These are phyloP conservation scores for Morpho deidamia DNA, from an alignment of 2,888 invertebrate genomes.

Conservation along the genomic window DNA sequence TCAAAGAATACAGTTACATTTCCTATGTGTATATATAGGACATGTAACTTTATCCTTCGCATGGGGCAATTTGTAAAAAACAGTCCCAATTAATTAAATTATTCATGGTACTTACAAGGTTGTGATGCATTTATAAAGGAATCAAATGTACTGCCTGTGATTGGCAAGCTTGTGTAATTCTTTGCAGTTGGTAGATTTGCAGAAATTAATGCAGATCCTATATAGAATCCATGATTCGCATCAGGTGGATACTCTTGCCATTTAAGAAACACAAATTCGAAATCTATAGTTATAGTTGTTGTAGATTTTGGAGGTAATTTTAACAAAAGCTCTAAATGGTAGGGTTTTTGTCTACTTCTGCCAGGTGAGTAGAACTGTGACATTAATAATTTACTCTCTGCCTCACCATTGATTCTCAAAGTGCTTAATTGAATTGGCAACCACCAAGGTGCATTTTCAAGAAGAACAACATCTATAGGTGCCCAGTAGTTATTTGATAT, in stretches of 20 bases:
- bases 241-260: constrained; percentile 99
- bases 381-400: constrained; percentile 75
- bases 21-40: too few species aligned
- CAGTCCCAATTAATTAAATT: background rate
- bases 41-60: too few species aligned
- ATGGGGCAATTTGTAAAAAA: too few species aligned
- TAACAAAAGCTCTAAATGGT: constrained; percentile 92
- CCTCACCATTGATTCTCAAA: constrained; percentile 82
- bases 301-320: constrained; percentile 88
- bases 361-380: constrained; percentile 85
- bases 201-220: constrained; percentile 92
- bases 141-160: constrained; percentile 83
- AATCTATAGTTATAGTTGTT: constrained; percentile 90
- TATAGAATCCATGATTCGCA: constrained; percentile 98
- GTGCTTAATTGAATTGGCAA: constrained; percentile 94
- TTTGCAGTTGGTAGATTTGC: constrained; percentile 86
- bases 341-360: constrained; percentile 88
- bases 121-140: constrained; percentile 83
- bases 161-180: constrained; percentile 87
- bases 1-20: too few species aligned
- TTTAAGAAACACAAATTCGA: constrained; percentile 97
- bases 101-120: constrained; percentile 48
- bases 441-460: constrained; percentile 96
- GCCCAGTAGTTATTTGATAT: constrained; percentile 89
- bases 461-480: constrained; percentile 85